A percentile compares a stretch with the other conserved stretches of the same genome.
Conservation (phyloP, 2,888 invertebrate genomes). For the Pollenia griseotomentosa region DNA sequence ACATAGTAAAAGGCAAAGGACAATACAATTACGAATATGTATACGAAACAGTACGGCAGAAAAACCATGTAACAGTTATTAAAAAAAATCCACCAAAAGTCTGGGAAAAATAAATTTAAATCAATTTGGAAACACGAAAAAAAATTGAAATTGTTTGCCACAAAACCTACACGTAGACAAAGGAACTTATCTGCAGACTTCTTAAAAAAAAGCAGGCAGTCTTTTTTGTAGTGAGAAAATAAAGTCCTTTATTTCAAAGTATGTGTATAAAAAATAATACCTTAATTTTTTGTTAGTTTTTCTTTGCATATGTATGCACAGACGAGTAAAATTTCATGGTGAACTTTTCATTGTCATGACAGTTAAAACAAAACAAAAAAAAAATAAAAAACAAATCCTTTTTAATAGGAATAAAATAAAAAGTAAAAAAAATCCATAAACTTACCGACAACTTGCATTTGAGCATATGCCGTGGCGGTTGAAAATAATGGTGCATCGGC, state of each 20-base stretch:
- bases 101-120: background rate
- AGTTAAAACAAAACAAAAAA: conserved; percentile 4
- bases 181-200: background rate
- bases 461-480: conserved; percentile 87
- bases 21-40: background rate
- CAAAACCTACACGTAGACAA: background rate
- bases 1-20: background rate
- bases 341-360: conserved; percentile 10
- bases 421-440: conserved; percentile 65
- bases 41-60: background rate
- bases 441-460: conserved; percentile 90
- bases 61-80: background rate
- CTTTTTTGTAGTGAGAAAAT: background rate
- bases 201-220: too few relatives aligned
- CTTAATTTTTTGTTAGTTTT: background rate
- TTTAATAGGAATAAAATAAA: background rate
- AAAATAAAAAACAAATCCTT: background rate
- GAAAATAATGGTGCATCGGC: conserved; percentile 89
- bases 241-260: background rate
- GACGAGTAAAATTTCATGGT: conserved; percentile 3
- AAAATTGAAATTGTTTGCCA: background rate
- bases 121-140: conserved; percentile 42
- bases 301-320: conserved; percentile 9
- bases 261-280: background rate
- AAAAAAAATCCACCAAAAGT: background rate